Base-by-base conservation (phyloP, 1,140 invertebrate genomes). In the Drosophila sucinea region DNA sequence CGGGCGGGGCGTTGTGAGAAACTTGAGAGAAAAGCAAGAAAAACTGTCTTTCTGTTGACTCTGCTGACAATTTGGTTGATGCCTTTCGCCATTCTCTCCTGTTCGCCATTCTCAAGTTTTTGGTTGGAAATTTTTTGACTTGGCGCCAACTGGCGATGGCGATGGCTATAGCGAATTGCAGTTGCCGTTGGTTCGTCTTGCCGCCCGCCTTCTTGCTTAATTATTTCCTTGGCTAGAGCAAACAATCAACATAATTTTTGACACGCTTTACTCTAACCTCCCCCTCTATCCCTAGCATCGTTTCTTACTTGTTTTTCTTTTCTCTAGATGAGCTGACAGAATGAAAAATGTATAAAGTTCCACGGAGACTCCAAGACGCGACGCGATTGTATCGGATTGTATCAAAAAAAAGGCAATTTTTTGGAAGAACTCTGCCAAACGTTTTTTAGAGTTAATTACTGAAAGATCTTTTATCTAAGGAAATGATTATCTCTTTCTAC, bases 231-330 rank as follows among this genome's bases (percentile, higher is more conserved):
- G 83, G 83, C 69, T 73, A 72, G 60, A 70, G 76, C 82, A 87
- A 86, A 86, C 83, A 86, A 86, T 87, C 83, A 87, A 73, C 79
- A 86, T 87, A 86, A 87, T 87, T 86, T 77, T 64, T 77, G 79
- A 79, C 76, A 87, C 76, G 72, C 83, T 81, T 29, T 44, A 38
- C 47, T 38, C 60, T 38, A 51, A 32, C 10, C 23, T 38, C 1
- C 56, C 47, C 11, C 5, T 23, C n/a, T 27, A 30, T 4, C 23
- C 5, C 25, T 61, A 10, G 7, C 44, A 47, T 2, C 23, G 25
- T 10, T 27, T 2, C 10, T 32, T 11, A 23, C 29, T 57, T 56
- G 25, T 40, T 30, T 2, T 2, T 25, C 32, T 33, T 25, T 38
- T 25, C 60, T 27, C 35, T 67, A 54, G 25, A 58, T 67, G 44